A percentile compares a stretch with the other conserved stretches of the same genome.
Conservation (phyloP, 1,140 invertebrate species). For the Phthorimaea operculella region DNA sequence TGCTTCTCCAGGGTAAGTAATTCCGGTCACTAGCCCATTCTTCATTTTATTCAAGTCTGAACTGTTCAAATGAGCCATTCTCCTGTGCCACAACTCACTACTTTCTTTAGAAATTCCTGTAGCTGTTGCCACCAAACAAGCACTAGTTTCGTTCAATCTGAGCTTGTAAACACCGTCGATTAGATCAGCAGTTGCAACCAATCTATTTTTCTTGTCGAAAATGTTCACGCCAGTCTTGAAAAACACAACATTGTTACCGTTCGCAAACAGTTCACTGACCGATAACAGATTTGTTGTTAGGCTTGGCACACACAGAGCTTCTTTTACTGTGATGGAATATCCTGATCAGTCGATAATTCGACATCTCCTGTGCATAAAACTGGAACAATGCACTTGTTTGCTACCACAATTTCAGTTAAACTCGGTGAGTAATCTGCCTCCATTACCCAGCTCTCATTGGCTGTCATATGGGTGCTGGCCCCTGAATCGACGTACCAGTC, state of each 20-base stretch:
- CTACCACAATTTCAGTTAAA: constrained; percentile 7
- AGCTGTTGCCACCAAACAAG: constrained; percentile 1
- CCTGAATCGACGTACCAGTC: constrained; percentile 18
- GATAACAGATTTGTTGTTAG: constrained; percentile 4
- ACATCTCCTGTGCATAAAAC: constrained; percentile 3
- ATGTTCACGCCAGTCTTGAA: not conserved
- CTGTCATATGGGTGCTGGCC: constrained; percentile 12
- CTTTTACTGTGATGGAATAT: constrained; percentile 2
- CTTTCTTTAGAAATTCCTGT: not conserved
- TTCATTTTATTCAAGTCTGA: constrained; percentile 17
- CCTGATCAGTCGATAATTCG: not conserved
- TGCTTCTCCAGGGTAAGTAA: constrained; percentile 7
- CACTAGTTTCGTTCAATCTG: not conserved
- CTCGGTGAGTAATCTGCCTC: not conserved
- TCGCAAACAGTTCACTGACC: not conserved
- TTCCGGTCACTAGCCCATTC: constrained; percentile 15
- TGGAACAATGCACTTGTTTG: not conserved
- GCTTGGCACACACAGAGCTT: constrained; percentile 3
- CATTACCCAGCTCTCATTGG: not conserved
- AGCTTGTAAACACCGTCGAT: constrained; percentile 8
- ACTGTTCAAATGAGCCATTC: constrained; percentile 17
- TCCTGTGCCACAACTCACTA: constrained; percentile 12
- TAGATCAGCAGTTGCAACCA: not conserved
- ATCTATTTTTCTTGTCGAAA: not conserved
- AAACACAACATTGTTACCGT: constrained; percentile 1